Conservation (phyloP, 2,113 vertebrate species). For the Xenotilapia leptura region DNA sequence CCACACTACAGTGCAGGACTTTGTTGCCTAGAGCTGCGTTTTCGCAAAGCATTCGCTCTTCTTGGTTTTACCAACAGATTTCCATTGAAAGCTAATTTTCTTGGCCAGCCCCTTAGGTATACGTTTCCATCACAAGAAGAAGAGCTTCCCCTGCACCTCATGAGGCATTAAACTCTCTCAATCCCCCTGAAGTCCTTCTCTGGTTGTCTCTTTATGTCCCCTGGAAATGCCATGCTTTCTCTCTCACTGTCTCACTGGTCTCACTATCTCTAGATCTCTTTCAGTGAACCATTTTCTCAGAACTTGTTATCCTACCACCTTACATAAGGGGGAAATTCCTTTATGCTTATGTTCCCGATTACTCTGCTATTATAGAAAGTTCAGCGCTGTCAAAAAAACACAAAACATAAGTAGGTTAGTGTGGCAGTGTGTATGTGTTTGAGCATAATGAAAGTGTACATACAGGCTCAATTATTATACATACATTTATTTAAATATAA, state of each 20-base stretch:
- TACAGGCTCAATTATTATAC: not conserved
- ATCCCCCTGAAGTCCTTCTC: not conserved
- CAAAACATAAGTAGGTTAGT: not conserved
- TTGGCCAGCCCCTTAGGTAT: not conserved
- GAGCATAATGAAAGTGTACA: not conserved
- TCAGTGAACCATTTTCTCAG: constrained; percentile 10
- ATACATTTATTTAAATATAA: not conserved
- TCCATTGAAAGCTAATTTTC: not conserved
- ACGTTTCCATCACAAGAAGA: not conserved
- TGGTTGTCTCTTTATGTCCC: not conserved
- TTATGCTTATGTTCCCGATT: constrained; percentile 52
- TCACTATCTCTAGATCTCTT: constrained; percentile 21
- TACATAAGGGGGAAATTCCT: constrained; percentile 65
- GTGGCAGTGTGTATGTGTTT: not conserved
- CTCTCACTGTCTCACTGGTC: constrained; percentile 12
- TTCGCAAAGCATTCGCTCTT: fast-evolving
- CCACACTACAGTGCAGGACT: not conserved
- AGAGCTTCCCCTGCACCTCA: not conserved
- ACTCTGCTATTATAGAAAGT: not conserved
- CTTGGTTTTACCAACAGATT: not conserved
- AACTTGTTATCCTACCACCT: constrained; percentile 28
- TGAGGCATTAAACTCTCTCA: not conserved
- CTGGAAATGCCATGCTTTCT: not conserved
- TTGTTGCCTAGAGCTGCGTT: not conserved
- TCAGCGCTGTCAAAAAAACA: not conserved